phyloP scores from a whole-genome alignment of 2,888 invertebrate genomes.

The Drymonia ruficornis region DNA sequence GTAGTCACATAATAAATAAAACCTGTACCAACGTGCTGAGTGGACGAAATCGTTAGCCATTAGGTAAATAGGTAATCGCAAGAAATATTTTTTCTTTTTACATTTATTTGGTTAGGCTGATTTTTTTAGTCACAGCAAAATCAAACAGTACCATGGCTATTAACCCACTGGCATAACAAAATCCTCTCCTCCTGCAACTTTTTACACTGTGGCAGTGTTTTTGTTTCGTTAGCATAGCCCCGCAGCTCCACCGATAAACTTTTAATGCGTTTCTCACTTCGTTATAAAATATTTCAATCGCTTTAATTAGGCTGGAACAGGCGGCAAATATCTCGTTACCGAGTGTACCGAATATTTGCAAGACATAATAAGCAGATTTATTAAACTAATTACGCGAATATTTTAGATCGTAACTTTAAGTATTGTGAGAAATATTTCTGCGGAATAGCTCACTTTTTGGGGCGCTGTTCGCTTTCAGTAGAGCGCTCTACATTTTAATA shows the following conservation, averaged over 20 bases:
- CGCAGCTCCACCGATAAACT: slow-evolving; percentile 57
- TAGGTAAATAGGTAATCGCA: too few relatives aligned
- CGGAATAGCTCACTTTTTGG: not conserved
- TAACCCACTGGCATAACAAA: slow-evolving; percentile 27
- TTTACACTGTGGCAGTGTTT: slow-evolving; percentile 49
- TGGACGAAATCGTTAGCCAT: too few relatives aligned
- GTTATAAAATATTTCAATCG: slow-evolving; percentile 71
- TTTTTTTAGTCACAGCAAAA: slow-evolving; percentile 8
- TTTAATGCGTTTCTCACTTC: slow-evolving; percentile 76
- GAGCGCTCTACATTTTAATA: too few relatives aligned
- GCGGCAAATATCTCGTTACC: slow-evolving; percentile 57
- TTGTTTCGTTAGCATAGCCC: slow-evolving; percentile 43
- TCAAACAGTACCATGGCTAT: slow-evolving; percentile 25
- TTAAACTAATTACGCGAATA: slow-evolving; percentile 43
- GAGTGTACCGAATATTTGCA: slow-evolving; percentile 47
- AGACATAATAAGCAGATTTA: slow-evolving; percentile 48
- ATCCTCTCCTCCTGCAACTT: slow-evolving; percentile 23
- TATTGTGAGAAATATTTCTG: slow-evolving; percentile 17
- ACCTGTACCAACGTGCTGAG: too few relatives aligned
- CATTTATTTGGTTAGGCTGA: too few relatives aligned
- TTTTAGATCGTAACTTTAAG: slow-evolving; percentile 34
- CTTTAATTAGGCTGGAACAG: slow-evolving; percentile 60
- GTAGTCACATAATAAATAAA: too few relatives aligned
- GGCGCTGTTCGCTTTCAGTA: not conserved
- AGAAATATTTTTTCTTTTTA: too few relatives aligned